Conservation (phyloP, 2,113 vertebrate species). For the Gopherus flavomarginatus region DNA sequence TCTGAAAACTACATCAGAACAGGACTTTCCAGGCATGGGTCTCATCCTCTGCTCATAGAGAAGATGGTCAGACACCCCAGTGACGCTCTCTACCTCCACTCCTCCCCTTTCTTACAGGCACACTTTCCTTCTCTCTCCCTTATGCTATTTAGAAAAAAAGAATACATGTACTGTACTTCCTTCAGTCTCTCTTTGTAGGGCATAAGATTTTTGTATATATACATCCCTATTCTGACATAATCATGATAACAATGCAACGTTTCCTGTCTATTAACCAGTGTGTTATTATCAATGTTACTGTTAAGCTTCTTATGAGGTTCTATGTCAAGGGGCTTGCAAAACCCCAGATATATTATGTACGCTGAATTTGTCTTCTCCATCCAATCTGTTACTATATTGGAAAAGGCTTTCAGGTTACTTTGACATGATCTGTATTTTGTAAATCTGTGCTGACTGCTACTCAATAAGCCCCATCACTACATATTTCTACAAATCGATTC, state of each 20-base stretch:
- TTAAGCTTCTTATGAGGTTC: not conserved
- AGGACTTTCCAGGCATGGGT: not conserved
- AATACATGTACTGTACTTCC: not conserved
- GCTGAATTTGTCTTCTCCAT: not conserved
- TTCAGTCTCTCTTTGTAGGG: not conserved
- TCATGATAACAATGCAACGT: not conserved
- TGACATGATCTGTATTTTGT: not conserved
- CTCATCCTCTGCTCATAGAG: not conserved
- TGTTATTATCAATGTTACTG: not conserved
- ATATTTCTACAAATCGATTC: not conserved
- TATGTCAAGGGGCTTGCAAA: not conserved
- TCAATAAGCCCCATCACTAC: not conserved
- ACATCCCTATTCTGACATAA: not conserved
- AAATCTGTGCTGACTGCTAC: not conserved
- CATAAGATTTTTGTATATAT: not conserved
- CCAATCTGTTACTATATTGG: not conserved
- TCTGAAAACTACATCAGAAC: not conserved
- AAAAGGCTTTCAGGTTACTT: not conserved
- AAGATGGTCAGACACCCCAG: not conserved
- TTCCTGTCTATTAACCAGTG: not conserved
- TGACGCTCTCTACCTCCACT: not conserved
- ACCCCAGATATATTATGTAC: not conserved
- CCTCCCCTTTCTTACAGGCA: not conserved
- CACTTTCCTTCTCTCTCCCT: not conserved
- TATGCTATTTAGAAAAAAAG: not conserved